A percentile compares a stretch with the other conserved stretches of the same genome.
phyloP scores from a whole-genome alignment of 2,888 invertebrate genomes.

The Synanthedon andrenaeformis region DNA sequence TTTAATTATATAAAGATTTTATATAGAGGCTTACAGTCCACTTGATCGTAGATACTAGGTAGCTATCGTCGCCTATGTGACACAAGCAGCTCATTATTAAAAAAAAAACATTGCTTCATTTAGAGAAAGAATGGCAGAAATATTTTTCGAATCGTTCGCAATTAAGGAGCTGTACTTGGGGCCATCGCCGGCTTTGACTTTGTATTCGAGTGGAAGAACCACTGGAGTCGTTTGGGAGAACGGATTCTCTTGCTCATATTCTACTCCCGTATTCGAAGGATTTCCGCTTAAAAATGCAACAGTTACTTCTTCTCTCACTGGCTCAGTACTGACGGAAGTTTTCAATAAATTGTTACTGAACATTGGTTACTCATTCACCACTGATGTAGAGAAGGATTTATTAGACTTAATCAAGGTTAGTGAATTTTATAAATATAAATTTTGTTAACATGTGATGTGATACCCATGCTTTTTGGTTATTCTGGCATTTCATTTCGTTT shows the following conservation, averaged over 20 bases:
- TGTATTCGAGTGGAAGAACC: constrained; percentile 64
- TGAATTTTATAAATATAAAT: constrained; percentile 13
- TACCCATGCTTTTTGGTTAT: too few species aligned
- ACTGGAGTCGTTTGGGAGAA: constrained; percentile 65
- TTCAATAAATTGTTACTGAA: constrained; percentile 86
- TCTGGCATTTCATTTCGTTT: constrained; percentile 74
- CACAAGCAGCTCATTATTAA: background rate
- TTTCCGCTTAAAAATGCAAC: constrained; percentile 86
- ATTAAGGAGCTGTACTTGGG: constrained; percentile 60
- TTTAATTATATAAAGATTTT: background rate
- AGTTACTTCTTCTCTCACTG: constrained; percentile 85
- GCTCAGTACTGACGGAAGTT: constrained; percentile 82
- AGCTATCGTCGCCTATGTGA: too few species aligned
- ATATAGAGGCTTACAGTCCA: background rate
- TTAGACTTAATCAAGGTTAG: constrained; percentile 93
- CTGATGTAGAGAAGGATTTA: constrained; percentile 88
- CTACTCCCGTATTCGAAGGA: constrained; percentile 70
- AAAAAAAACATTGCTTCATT: constrained; percentile 2
- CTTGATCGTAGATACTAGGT: background rate
- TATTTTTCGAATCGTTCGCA: constrained; percentile 70
- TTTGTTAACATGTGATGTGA: constrained; percentile 69
- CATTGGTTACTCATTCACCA: constrained; percentile 89
- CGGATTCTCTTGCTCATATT: constrained; percentile 57
- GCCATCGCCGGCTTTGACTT: constrained; percentile 49
- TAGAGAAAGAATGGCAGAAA: constrained; percentile 74